phyloP scores from a whole-genome alignment of 2,888 invertebrate species.

The Plebejus argus region DNA sequence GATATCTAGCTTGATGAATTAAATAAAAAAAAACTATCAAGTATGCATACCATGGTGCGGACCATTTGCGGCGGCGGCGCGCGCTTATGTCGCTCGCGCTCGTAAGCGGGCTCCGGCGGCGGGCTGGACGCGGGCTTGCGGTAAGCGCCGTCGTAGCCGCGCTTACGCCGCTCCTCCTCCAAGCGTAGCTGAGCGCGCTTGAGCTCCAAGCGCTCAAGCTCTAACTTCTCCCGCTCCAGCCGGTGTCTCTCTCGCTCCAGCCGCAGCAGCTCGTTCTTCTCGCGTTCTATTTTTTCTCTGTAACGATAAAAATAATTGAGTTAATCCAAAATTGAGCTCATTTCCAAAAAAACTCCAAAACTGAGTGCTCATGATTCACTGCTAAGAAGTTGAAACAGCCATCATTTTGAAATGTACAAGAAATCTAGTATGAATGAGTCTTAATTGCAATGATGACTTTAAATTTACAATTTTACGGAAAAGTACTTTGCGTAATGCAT shows the following conservation, averaged over 20 bases:
- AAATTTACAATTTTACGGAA: too few relatives aligned
- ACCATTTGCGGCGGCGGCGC: slow-evolving; percentile 63
- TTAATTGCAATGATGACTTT: too few relatives aligned
- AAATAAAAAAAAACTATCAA: too few relatives aligned
- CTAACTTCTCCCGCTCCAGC: slow-evolving; percentile 86
- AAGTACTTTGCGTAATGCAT: too few relatives aligned
- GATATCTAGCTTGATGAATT: too few relatives aligned
- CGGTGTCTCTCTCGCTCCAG: slow-evolving; percentile 92
- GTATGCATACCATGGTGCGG: slow-evolving; percentile 30
- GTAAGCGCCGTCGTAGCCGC: slow-evolving; percentile 74
- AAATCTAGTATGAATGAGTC: too few relatives aligned
- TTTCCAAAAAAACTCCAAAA: too few relatives aligned
- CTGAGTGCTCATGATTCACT: too few relatives aligned
- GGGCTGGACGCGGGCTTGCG: slow-evolving; percentile 65
- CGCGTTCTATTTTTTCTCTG: slow-evolving; percentile 92
- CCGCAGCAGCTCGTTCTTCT: slow-evolving; percentile 91
- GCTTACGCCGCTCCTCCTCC: slow-evolving; percentile 82
- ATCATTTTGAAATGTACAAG: too few relatives aligned
- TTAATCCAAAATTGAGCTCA: neutral
- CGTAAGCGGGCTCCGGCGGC: slow-evolving; percentile 68
- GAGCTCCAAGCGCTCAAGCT: slow-evolving; percentile 90
- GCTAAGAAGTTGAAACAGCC: too few relatives aligned
- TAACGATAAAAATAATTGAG: slow-evolving; percentile 25
- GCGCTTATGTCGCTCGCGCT: slow-evolving; percentile 70
- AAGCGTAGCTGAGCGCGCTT: slow-evolving; percentile 88